Percentiles rank a stretch among this genome's conserved stretches.
These are phyloP conservation scores for Aphelenchoides besseyi DNA, from an alignment of 1,140 invertebrate genomes.

Conservation along the genomic window DNA sequence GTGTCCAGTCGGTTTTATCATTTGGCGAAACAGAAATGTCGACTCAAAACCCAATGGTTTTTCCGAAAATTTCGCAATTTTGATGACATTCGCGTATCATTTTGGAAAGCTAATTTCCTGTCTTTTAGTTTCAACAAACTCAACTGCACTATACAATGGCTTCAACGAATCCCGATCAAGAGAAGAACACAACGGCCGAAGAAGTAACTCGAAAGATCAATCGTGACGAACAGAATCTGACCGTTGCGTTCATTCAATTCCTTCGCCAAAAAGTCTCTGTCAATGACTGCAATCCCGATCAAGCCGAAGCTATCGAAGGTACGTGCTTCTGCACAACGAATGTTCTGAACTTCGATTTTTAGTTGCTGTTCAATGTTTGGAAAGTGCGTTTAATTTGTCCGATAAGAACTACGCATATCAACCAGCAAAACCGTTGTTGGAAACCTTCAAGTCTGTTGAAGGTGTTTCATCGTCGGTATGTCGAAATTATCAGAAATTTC, in stretches of 20 bases:
- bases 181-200: neutral
- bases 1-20: too few species aligned
- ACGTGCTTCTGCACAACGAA: constrained; percentile 10
- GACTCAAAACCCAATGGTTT: too few species aligned
- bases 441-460: constrained; percentile 56
- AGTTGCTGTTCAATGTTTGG: constrained; percentile 61
- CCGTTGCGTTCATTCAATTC: constrained; percentile 61
- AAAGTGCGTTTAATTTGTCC: constrained; percentile 52
- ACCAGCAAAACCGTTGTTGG: constrained; percentile 55
- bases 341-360: constrained; percentile 19
- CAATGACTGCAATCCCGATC: constrained; percentile 55
- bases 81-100: too few species aligned
- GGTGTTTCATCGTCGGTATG: constrained; percentile 23
- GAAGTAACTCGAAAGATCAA: neutral
- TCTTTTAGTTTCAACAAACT: too few species aligned
- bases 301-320: constrained; percentile 59
- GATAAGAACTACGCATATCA: constrained; percentile 61
- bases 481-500: constrained; percentile 11
- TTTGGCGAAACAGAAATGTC: too few species aligned
- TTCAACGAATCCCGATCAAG: neutral
- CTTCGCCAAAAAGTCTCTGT: constrained; percentile 59
- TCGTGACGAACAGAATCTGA: constrained; percentile 52
- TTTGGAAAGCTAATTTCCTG: too few species aligned
- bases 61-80: too few species aligned
- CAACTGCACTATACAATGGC: neutral